These are phyloP conservation scores for Orthonevra nobilis DNA, from an alignment of 2,888 invertebrate species.

Conservation along the genomic window DNA sequence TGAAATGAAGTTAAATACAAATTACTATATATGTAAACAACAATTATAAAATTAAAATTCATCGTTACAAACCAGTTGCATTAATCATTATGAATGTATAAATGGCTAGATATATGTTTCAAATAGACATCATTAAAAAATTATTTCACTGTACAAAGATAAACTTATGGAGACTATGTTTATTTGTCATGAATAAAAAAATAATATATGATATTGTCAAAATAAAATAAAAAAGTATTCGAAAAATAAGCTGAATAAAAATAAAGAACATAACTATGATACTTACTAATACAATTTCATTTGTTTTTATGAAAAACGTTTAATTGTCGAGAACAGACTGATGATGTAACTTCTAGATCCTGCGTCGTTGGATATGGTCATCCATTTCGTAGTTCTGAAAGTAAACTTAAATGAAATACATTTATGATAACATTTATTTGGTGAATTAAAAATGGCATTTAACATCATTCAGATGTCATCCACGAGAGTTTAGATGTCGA, in stretches of 20 bases:
- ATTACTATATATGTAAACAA: neutral
- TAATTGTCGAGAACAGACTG: no score
- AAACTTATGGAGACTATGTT: constrained; percentile 14
- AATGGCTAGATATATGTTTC: constrained; percentile 34
- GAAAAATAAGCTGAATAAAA: neutral
- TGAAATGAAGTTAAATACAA: no score
- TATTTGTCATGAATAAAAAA: constrained; percentile 9
- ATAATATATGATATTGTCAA: constrained; percentile 28
- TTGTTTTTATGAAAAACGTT: no score
- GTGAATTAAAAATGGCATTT: no score
- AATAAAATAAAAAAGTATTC: constrained; percentile 11
- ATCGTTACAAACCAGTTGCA: constrained; percentile 25
- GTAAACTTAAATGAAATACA: no score
- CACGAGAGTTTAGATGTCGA: no score
- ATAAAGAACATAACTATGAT: neutral
- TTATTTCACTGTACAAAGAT: constrained; percentile 30
- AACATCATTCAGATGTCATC: no score
- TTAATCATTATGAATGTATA: constrained; percentile 33
- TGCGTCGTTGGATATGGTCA: no score
- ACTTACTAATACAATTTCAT: no score
- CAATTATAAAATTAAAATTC: constrained; percentile 1
- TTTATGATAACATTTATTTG: no score
- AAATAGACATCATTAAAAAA: constrained; percentile 14
- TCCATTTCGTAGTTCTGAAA: no score
- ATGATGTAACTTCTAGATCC: no score